These are phyloP conservation scores for Bovichtus diacanthus DNA, from an alignment of 2,797 vertebrate genomes.

Conservation along the genomic window DNA sequence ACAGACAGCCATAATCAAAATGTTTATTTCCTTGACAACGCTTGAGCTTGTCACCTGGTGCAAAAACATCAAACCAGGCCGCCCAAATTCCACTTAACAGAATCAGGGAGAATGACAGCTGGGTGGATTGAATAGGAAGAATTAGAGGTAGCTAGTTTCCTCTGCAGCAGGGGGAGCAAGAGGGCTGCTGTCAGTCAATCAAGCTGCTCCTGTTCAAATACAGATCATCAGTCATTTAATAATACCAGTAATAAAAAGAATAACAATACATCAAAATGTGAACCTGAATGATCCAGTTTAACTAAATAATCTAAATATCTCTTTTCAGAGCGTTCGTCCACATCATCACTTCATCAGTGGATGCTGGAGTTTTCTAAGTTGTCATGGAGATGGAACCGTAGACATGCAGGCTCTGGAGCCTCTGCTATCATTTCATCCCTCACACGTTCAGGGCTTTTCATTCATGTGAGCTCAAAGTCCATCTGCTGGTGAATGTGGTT, in stretches of 20 bases:
- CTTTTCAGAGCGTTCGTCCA: not conserved
- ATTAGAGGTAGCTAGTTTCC: not conserved
- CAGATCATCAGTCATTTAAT: not conserved
- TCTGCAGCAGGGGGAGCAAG: conserved; percentile 11
- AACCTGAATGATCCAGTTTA: too few relatives aligned
- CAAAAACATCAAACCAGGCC: not conserved
- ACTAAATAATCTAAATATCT: too few relatives aligned
- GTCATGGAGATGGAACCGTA: not conserved
- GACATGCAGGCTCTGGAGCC: not conserved
- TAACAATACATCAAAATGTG: too few relatives aligned
- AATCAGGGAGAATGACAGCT: not conserved
- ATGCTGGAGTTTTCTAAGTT: not conserved
- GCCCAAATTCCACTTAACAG: not conserved
- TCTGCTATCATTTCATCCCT: too few relatives aligned
- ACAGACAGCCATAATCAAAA: not conserved
- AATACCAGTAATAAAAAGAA: not conserved
- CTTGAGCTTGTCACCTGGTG: not conserved
- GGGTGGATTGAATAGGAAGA: not conserved
- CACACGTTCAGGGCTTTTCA: not conserved
- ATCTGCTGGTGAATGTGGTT: not conserved
- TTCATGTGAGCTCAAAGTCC: fast-evolving
- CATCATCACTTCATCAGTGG: not conserved
- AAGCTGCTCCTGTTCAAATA: not conserved
- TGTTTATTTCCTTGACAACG: not conserved
- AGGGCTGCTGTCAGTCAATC: not conserved